phyloP scores from a whole-genome alignment of 92 coral and sea anemone species.

The Heteractis magnifica region DNA sequence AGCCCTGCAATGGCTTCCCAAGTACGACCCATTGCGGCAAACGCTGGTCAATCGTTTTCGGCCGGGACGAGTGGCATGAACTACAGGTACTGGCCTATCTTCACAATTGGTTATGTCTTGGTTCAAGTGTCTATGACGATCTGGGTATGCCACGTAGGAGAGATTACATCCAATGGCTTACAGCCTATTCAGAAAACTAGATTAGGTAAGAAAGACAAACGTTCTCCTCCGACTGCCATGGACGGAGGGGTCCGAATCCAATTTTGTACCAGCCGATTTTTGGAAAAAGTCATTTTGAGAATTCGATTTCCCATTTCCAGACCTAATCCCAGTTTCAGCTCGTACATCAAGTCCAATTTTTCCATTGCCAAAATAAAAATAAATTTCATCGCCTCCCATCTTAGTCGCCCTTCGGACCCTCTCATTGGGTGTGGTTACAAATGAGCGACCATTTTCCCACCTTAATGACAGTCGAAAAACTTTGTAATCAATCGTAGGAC shows the following conservation, averaged over 20 bases:
- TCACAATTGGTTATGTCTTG: slow-evolving; percentile 39
- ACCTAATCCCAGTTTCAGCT: no score
- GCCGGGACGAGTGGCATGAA: background rate
- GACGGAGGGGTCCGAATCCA: background rate
- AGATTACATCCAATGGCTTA: slow-evolving; percentile 24
- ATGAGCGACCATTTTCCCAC: no score
- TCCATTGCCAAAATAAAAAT: no score
- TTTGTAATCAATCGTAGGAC: no score
- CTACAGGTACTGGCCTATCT: slow-evolving; percentile 41
- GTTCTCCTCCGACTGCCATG: background rate
- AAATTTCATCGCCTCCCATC: no score
- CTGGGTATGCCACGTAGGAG: slow-evolving; percentile 35
- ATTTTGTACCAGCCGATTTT: background rate
- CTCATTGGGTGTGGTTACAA: no score
- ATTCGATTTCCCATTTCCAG: no score
- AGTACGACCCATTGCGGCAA: background rate
- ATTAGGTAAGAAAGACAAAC: background rate
- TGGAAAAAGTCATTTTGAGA: background rate
- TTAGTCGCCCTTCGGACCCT: no score
- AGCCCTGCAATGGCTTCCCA: background rate
- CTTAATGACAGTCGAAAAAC: no score
- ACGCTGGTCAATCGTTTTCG: background rate
- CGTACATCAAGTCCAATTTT: no score
- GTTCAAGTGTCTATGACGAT: slow-evolving; percentile 34
- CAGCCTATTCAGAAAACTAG: background rate